Evolutionary conservation across 2,113 vertebrate species (phyloP).

Genomic region (Megalops atlanticus): DNA sequence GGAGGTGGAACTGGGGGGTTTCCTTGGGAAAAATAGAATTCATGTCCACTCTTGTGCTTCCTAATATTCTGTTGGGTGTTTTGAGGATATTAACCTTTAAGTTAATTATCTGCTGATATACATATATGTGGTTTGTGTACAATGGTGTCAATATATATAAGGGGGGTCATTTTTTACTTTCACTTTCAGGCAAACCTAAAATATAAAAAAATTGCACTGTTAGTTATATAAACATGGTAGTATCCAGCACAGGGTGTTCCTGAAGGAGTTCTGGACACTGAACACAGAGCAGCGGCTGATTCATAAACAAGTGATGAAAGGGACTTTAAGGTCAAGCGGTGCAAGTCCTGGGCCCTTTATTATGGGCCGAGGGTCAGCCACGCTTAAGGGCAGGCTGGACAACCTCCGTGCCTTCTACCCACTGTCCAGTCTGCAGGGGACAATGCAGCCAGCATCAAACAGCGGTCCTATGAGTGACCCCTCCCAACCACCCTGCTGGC

Average conservation of each 20-base stretch:
- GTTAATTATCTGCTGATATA: too few relatives aligned
- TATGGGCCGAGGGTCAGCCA: neutral
- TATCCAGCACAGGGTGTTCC: neutral
- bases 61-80: too few relatives aligned
- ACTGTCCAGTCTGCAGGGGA: neutral
- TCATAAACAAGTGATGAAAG: too few relatives aligned
- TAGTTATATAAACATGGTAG: neutral
- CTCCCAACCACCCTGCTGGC: neutral
- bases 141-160: too few relatives aligned
- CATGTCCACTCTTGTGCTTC: neutral
- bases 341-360: neutral
- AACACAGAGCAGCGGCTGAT: too few relatives aligned
- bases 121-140: too few relatives aligned
- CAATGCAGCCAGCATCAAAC: neutral
- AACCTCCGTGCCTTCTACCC: neutral
- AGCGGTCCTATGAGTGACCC: neutral
- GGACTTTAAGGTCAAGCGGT: too few relatives aligned
- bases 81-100: too few relatives aligned
- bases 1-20: neutral
- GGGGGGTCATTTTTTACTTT: too few relatives aligned
- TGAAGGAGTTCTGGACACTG: neutral
- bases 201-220: neutral
- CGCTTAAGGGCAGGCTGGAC: neutral
- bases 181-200: too few relatives aligned
- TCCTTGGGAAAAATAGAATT: neutral